Percentiles rank a stretch among this genome's conserved stretches.
Evolutionary conservation across 2,113 vertebrate genomes (phyloP).

Genomic region (Nansenia antarctica): DNA sequence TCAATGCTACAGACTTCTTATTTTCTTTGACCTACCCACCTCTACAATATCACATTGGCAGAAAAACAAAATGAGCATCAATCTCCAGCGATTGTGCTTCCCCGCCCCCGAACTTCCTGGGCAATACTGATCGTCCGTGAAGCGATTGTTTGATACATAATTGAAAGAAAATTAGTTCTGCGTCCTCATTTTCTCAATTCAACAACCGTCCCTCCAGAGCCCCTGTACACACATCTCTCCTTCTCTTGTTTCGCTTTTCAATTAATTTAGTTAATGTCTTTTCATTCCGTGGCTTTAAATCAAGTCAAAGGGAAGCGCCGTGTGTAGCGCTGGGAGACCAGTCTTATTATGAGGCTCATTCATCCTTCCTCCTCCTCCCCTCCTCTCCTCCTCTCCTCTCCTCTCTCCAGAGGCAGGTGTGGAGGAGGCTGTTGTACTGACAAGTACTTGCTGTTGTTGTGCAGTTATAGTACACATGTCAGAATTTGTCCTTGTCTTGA

Average conservation of each 20-base stretch:
- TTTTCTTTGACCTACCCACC: background rate
- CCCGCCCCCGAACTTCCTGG: constrained; percentile 33
- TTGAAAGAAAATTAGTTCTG: constrained; percentile 65
- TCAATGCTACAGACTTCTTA: background rate
- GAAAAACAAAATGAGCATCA: constrained; percentile 21
- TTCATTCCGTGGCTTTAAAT: constrained; percentile 58
- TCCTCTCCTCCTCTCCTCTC: no score
- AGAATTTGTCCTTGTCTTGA: constrained; percentile 64
- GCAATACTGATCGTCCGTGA: constrained; percentile 36
- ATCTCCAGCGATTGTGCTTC: constrained; percentile 31
- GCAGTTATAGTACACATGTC: constrained; percentile 22
- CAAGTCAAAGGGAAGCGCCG: constrained; percentile 50
- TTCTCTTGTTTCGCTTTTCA: constrained; percentile 62
- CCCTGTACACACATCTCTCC: constrained; percentile 36
- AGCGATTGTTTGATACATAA: constrained; percentile 62
- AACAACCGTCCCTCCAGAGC: constrained; percentile 42
- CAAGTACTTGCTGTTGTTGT: constrained; percentile 51
- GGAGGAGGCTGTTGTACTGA: constrained; percentile 48
- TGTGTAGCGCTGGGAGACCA: constrained; percentile 57
- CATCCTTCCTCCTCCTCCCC: constrained; percentile 60
- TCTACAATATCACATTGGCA: background rate
- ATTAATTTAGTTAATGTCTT: constrained; percentile 71
- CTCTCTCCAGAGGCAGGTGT: constrained; percentile 46
- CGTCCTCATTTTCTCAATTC: constrained; percentile 43
- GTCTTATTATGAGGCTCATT: constrained; percentile 57